These are phyloP conservation scores for Bombus confusus DNA, from an alignment of 1,140 invertebrate species.

Conservation along the genomic window DNA sequence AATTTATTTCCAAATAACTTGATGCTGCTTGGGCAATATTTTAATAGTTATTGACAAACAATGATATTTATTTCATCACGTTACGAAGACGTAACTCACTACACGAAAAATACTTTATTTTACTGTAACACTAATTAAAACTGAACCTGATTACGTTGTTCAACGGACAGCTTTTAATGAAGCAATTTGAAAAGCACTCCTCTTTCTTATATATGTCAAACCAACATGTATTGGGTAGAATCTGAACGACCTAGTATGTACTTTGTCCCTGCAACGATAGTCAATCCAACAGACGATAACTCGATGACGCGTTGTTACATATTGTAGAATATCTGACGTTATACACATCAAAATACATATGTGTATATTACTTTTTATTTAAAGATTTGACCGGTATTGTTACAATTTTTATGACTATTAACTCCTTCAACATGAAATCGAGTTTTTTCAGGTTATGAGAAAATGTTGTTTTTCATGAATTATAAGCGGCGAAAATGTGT, in stretches of 20 bases:
- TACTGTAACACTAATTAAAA: not conserved
- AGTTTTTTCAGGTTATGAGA: no score
- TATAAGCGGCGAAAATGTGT: no score
- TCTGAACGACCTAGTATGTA: not conserved
- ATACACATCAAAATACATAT: not conserved
- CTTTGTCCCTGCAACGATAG: slow-evolving; percentile 7
- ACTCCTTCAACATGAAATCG: no score
- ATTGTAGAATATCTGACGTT: not conserved
- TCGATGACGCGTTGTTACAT: not conserved
- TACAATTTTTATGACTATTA: no score
- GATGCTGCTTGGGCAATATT: not conserved
- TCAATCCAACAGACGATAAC: not conserved
- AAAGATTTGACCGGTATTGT: no score
- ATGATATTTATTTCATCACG: not conserved
- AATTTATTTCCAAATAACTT: not conserved
- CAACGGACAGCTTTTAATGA: not conserved
- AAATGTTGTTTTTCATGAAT: no score
- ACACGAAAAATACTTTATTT: not conserved
- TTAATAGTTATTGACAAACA: not conserved
- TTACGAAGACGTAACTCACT: not conserved
- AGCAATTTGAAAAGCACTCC: not conserved
- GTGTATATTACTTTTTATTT: not conserved
- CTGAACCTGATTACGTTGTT: not conserved
- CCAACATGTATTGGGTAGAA: not conserved
- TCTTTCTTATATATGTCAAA: slow-evolving; percentile 1